Base-by-base conservation (phyloP, 2,113 vertebrate species). In the Aspiorhynchus laticeps region DNA sequence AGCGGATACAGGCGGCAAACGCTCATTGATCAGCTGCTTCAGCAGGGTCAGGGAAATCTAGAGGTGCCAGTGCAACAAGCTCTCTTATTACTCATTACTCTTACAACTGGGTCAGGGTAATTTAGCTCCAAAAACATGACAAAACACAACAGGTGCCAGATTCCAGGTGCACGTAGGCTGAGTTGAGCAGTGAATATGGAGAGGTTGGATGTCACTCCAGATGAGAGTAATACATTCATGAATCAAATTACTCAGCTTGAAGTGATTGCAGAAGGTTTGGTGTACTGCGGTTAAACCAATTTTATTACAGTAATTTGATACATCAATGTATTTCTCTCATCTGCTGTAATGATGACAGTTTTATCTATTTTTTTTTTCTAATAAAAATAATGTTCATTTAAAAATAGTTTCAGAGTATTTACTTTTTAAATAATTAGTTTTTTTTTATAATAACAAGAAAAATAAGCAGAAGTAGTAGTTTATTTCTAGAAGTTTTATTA, bases 11-110 rank as follows among this genome's bases (percentile, higher is more conserved):
- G 28, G n/a, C 9, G 46, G 73, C 77, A 79, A 31, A 46, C 31
- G 19, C 59, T 85, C 88, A 86, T 87, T 80, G 89, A 87, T 87
- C 79, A 85, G 73, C 26, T 65, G 61, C 21, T 74, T 83, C 80
- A 12, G 24, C 80, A 17, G 84, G 89, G 76, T 88, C 83, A 84
- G 67, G 21, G 80, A 87, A 88, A 90, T 87, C 80, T 85, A 41
- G 80, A 59, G 56, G 51, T 85, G 85, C 85, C 88, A 83, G 31
- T 80, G 67, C 61, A 78, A 86, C 38, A 75, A 59, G 48, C 28
- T 61, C 36, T 69, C 80, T 87, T 91, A 74, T 61, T 88, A 51
- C 78, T 87, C 65, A 87, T 80, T 88, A 89, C 69, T 84, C 65
- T 80, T 61, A 65, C 43, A 28, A 48, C 48, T 46, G 67, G 80